Evolutionary conservation across 2,113 vertebrate species (phyloP).

Genomic region (Entelurus aequoreus): DNA sequence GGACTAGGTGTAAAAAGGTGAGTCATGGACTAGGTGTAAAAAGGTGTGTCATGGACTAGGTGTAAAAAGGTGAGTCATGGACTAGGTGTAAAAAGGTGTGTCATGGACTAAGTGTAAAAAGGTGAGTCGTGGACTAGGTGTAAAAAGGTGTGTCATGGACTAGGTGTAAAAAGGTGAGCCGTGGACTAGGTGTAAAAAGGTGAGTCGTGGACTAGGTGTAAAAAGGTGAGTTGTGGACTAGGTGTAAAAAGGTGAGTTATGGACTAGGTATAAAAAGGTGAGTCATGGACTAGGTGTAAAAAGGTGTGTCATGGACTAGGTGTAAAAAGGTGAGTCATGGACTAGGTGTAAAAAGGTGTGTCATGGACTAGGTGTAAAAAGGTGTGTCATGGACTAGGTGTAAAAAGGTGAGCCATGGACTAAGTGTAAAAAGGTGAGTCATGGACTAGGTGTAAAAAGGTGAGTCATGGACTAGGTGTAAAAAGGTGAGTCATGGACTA

Average conservation of each 20-base stretch:
- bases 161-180: conserved; percentile 21
- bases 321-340: conserved; percentile 20
- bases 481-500: conserved; percentile 22
- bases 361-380: conserved; percentile 8
- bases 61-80: no score
- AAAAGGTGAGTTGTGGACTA: conserved; percentile 20
- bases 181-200: conserved; percentile 6
- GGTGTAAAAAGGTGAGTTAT: conserved; percentile 21
- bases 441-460: conserved; percentile 4
- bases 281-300: conserved; percentile 7
- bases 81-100: no score
- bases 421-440: conserved; percentile 15
- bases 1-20: no score
- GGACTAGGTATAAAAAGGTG: conserved; percentile 10
- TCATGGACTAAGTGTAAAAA: neutral
- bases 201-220: conserved; percentile 8
- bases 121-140: conserved; percentile 12
- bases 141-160: conserved; percentile 20
- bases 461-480: conserved; percentile 10
- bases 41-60: no score
- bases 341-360: conserved; percentile 18
- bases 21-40: no score
- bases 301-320: conserved; percentile 18
- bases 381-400: conserved; percentile 12
- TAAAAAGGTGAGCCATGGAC: conserved; percentile 22